Percentiles rank a stretch among this genome's conserved stretches.
Evolutionary conservation across 2,113 vertebrate species (phyloP).

Genomic region (Nothoprocta pentlandii): DNA sequence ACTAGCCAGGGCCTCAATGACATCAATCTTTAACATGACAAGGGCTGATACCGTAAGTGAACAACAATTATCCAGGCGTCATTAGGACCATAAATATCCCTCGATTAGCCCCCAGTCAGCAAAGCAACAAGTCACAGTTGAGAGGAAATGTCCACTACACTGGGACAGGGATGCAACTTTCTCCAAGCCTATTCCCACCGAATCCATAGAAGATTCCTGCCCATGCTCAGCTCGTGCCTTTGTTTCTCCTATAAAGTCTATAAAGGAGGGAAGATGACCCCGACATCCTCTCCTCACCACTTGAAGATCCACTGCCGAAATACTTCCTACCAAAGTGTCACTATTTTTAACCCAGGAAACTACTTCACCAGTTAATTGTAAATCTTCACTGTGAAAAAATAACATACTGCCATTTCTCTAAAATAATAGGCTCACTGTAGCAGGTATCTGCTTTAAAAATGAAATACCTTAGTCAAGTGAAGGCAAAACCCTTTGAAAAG

Average conservation of each 20-base stretch:
- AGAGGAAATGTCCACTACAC: background rate
- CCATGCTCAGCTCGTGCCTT: background rate
- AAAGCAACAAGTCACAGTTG: background rate
- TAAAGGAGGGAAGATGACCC: background rate
- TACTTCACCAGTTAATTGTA: background rate
- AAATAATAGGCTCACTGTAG: conserved; percentile 21
- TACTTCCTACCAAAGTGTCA: background rate
- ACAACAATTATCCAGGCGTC: background rate
- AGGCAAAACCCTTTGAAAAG: conserved; percentile 15
- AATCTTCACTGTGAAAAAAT: background rate
- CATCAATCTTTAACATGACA: conserved; percentile 32
- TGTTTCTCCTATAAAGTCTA: background rate
- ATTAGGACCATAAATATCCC: background rate
- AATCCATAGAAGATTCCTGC: background rate
- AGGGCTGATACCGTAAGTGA: background rate
- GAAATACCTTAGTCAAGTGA: conserved; percentile 24
- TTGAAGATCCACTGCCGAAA: background rate
- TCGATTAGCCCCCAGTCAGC: background rate
- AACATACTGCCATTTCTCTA: background rate
- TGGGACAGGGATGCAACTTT: background rate
- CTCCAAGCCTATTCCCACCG: background rate
- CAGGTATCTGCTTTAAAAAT: conserved; percentile 43
- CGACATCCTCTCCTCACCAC: background rate
- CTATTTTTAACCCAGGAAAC: background rate
- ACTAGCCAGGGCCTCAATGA: conserved; percentile 1